Percentiles rank a stretch among this genome's conserved stretches.
phyloP scores from a whole-genome alignment of 1,140 invertebrate genomes.

The Zophobas morio region DNA sequence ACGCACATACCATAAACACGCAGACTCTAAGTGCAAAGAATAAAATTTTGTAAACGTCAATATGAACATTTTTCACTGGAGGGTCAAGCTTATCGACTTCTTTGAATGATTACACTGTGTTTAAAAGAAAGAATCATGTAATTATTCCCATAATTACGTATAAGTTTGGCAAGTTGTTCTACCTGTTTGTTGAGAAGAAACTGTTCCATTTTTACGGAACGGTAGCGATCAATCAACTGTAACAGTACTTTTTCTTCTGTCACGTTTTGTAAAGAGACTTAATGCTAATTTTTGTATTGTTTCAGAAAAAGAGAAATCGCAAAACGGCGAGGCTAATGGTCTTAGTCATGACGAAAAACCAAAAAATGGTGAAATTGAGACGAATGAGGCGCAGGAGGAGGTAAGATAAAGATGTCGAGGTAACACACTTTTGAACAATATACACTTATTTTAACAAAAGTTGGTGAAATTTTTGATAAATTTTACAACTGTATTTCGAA shows the following conservation, averaged over 20 bases:
- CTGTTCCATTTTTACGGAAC: background rate
- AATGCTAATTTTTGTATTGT: too few species aligned
- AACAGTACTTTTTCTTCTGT: constrained; percentile 3
- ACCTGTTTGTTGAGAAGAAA: background rate
- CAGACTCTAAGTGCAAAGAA: background rate
- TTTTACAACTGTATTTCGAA: too few species aligned
- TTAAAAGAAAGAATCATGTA: background rate
- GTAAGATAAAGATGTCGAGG: background rate
- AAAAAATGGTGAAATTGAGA: background rate
- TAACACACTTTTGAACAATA: background rate
- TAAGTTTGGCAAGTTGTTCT: background rate
- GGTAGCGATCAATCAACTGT: background rate
- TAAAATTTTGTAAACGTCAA: constrained; percentile 1
- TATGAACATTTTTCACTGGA: background rate
- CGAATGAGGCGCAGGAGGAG: background rate
- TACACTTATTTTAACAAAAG: too few species aligned
- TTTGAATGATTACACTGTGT: background rate
- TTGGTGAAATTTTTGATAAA: too few species aligned
- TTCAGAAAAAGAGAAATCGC: background rate
- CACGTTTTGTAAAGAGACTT: background rate
- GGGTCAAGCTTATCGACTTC: background rate
- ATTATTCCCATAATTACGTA: constrained; percentile 2
- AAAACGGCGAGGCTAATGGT: background rate
- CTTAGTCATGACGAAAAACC: background rate
- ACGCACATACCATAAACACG: background rate